A percentile compares a stretch with the other conserved stretches of the same genome.
phyloP scores from a whole-genome alignment of 2,888 invertebrate species.

The Oegoconia quadripuncta region DNA sequence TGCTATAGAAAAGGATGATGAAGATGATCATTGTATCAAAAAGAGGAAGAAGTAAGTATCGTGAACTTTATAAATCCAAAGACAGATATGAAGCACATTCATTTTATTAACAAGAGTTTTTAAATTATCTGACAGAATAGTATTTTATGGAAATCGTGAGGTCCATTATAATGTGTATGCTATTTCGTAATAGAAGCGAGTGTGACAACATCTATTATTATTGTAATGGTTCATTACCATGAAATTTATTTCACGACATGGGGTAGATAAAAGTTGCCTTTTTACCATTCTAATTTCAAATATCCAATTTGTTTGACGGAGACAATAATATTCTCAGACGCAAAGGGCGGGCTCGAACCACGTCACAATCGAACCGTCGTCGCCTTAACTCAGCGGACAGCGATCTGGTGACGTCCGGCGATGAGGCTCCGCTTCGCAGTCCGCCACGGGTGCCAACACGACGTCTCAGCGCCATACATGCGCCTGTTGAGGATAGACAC shows the following conservation, averaged over 20 bases:
- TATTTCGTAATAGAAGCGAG: too few relatives aligned
- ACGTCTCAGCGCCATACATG: slow-evolving; percentile 25
- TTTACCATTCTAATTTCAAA: too few relatives aligned
- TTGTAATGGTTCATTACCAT: too few relatives aligned
- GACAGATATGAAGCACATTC: too few relatives aligned
- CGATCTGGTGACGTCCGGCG: slow-evolving; percentile 85
- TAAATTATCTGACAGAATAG: too few relatives aligned
- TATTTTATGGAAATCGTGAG: too few relatives aligned
- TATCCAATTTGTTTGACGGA: too few relatives aligned
- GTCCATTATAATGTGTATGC: too few relatives aligned
- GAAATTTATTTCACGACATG: too few relatives aligned
- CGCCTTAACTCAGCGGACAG: slow-evolving; percentile 88
- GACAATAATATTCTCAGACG: slow-evolving; percentile 69
- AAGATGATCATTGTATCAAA: slow-evolving; percentile 59
- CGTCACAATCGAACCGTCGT: slow-evolving; percentile 81
- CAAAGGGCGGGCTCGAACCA: slow-evolving; percentile 83
- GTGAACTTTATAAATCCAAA: background rate
- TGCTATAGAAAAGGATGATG: slow-evolving; percentile 59
- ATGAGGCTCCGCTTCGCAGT: slow-evolving; percentile 74
- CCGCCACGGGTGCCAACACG: slow-evolving; percentile 62
- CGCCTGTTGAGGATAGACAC: slow-evolving; percentile 7
- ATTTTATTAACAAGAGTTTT: too few relatives aligned
- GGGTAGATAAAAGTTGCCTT: too few relatives aligned
- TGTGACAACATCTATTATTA: too few relatives aligned
- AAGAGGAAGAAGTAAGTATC: slow-evolving; percentile 58